Conservation (phyloP, 2,113 vertebrate species). For the Ursus arctos region DNA sequence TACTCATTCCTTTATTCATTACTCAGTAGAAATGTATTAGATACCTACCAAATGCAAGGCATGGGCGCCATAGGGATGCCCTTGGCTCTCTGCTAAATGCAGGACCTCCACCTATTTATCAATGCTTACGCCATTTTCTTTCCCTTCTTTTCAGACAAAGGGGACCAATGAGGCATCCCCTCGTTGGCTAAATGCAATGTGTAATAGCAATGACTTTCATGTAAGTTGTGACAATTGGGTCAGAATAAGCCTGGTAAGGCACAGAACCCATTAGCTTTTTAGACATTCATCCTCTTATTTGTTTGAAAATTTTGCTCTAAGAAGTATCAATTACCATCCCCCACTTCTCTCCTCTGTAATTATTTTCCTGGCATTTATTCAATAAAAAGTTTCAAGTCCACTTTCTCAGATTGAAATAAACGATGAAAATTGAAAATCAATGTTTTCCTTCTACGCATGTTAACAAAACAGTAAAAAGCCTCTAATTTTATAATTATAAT, state of each 20-base stretch:
- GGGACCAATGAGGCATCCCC: neutral
- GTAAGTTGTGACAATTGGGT: neutral
- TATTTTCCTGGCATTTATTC: conserved; percentile 30
- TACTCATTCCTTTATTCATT: neutral
- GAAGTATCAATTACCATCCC: neutral
- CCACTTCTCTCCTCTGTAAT: neutral
- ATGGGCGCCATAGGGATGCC: neutral
- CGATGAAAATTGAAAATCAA: conserved; percentile 56
- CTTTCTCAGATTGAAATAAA: conserved; percentile 44
- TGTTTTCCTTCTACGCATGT: neutral
- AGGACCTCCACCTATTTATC: neutral
- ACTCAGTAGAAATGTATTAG: neutral
- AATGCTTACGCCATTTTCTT: neutral
- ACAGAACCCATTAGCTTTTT: neutral
- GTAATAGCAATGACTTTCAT: neutral
- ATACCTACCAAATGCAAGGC: neutral
- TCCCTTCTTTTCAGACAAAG: neutral
- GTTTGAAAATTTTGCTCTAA: conserved; percentile 41
- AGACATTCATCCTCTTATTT: neutral
- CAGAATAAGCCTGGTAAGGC: neutral
- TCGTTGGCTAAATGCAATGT: neutral
- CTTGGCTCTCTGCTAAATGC: neutral
- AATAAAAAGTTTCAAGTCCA: conserved; percentile 6
- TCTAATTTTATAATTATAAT: conserved; percentile 23
- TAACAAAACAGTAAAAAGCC: neutral